Percentiles rank a stretch among this genome's conserved stretches.
Evolutionary conservation across 2,888 invertebrate genomes (phyloP).

Genomic region (Drosophila testacea): DNA sequence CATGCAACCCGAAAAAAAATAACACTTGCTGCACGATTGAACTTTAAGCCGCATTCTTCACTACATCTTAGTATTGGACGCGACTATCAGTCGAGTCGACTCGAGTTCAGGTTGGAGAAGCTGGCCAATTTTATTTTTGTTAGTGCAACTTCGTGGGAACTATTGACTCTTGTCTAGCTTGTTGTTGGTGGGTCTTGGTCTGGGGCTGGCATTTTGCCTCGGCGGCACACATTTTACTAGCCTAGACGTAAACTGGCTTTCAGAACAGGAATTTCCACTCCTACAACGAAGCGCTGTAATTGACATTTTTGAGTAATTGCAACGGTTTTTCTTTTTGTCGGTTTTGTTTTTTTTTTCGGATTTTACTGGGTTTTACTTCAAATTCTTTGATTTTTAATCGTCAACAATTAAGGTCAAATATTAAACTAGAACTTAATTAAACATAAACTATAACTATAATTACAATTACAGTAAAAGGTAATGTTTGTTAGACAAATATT

Average conservation of each 20-base stretch:
- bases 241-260: conserved; percentile 66
- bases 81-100: conserved; percentile 53
- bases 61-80: conserved; percentile 43
- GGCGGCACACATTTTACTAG: conserved; percentile 67
- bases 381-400: conserved; percentile 75
- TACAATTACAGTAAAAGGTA: neutral
- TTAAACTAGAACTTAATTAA: conserved; percentile 13
- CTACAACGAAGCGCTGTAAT: conserved; percentile 71
- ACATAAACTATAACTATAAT: neutral
- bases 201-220: conserved; percentile 64
- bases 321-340: conserved; percentile 22
- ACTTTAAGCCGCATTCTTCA: conserved; percentile 80
- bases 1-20: conserved; percentile 41
- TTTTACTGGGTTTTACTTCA: conserved; percentile 21
- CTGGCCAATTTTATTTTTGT: conserved; percentile 67
- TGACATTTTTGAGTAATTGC: conserved; percentile 57
- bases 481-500: conserved; percentile 57
- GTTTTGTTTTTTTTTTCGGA: neutral
- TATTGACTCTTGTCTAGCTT: conserved; percentile 52
- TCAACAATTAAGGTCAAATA: conserved; percentile 70
- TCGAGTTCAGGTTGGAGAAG: conserved; percentile 17
- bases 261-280: conserved; percentile 85
- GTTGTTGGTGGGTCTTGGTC: conserved; percentile 11
- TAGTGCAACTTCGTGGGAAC: conserved; percentile 63
- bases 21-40: conserved; percentile 75